A percentile compares a stretch with the other conserved stretches of the same genome.
phyloP scores from a whole-genome alignment of 2,888 invertebrate genomes.

The Maniola hyperantus region DNA sequence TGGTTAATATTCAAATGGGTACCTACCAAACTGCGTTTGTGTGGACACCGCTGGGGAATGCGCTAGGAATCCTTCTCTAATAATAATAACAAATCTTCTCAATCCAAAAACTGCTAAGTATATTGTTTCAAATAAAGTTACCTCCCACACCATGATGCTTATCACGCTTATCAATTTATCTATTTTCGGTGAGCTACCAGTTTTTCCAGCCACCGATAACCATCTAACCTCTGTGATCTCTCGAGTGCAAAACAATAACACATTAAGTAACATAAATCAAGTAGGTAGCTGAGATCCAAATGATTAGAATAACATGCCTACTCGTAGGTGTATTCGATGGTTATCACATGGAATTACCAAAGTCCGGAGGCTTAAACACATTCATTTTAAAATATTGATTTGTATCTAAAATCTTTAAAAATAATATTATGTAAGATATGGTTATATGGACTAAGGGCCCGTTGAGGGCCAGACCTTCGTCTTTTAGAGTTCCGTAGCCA shows the following conservation, averaged over 20 bases:
- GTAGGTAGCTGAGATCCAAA: conserved; percentile 17
- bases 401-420: background rate
- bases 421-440: no score
- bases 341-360: background rate
- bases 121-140: background rate
- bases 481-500: no score
- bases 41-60: no score
- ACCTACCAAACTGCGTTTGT: no score
- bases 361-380: background rate
- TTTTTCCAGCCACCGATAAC: conserved; percentile 17
- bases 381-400: background rate
- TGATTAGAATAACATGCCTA: conserved; percentile 13
- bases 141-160: background rate
- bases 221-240: conserved; percentile 20
- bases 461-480: no score
- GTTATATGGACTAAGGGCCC: no score
- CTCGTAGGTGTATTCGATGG: background rate
- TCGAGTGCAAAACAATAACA: conserved; percentile 25
- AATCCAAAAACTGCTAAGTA: no score
- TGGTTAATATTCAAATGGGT: no score
- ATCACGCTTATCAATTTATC: conserved; percentile 1
- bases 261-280: conserved; percentile 22
- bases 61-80: no score
- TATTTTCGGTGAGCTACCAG: conserved; percentile 19
- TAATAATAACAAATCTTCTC: background rate